These are phyloP conservation scores for Neria commutata DNA, from an alignment of 2,888 invertebrate species.

Conservation along the genomic window DNA sequence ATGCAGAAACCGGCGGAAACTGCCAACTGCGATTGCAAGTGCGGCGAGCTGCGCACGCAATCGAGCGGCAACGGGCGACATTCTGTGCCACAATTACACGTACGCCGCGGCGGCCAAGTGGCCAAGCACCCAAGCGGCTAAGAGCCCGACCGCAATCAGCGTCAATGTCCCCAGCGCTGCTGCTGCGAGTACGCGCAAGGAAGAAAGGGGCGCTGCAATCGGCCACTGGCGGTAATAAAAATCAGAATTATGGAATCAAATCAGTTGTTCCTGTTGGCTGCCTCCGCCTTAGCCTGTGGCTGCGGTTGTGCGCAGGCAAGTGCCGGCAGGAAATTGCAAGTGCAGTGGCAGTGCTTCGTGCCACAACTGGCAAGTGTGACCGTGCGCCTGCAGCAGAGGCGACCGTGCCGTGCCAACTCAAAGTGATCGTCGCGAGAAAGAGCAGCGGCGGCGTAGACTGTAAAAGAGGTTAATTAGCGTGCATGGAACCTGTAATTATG, in stretches of 20 bases:
- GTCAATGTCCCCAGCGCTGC: neutral
- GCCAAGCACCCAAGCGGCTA: neutral
- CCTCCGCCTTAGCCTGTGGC: neutral
- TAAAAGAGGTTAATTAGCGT: constrained; percentile 38
- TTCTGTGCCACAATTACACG: too few relatives aligned
- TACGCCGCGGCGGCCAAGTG: neutral
- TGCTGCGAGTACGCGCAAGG: neutral
- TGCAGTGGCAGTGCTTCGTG: constrained; percentile 14
- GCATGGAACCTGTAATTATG: constrained; percentile 38
- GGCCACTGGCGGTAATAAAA: neutral
- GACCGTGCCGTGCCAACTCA: constrained; percentile 1
- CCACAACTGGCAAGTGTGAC: neutral
- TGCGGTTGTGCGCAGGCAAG: neutral
- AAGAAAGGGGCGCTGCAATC: neutral
- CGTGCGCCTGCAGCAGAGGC: constrained; percentile 9
- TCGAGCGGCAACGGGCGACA: constrained; percentile 27
- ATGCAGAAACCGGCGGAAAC: neutral
- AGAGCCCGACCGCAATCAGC: too few relatives aligned
- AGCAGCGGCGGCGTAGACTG: neutral
- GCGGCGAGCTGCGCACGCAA: constrained; percentile 53
- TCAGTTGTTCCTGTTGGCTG: constrained; percentile 9
- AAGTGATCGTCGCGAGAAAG: neutral
- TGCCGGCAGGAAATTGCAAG: constrained; percentile 10
- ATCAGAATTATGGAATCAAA: constrained; percentile 7
- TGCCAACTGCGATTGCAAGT: constrained; percentile 35